Evolutionary conservation across 1,140 invertebrate genomes (phyloP), one percentile per base, ranked within the genome.

Genomic region (Lepidurus packardi): DNA sequence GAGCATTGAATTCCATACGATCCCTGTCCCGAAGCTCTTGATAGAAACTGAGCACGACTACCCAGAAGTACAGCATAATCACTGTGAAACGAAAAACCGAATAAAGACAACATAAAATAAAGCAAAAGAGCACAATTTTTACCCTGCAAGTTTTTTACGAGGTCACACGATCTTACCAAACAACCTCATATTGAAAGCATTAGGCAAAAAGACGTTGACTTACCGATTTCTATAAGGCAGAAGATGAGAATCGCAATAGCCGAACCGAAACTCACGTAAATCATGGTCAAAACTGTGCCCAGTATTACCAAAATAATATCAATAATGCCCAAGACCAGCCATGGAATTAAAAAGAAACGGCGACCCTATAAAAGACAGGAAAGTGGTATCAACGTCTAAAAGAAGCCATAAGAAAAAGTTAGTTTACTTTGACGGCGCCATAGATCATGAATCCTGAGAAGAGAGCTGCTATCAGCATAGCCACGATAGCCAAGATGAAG

Each of bases 41-140:
- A 77, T 73, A 80, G 42, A 80, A 80, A 77, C 79, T 80, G 44
- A 80, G 43, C 6, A 80, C 79, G 11, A 80, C 79, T 25, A 80
- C 24, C 79, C 79, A 80, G 73, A 80, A 80, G 76, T 80, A 77
- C 21, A 80, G 74, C 79, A 80, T 75, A 78, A 80, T 42, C 53
- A 77, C 79, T 80, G 73, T 41, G 41, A 44, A 74, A n/a, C 11
- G 25, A 73, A 78, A 78, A 43, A 41, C 16, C 6, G 13, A 65
- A 65, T n/a, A 65, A 65, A 11, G n/a, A 21, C 13, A 21, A 65
- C 6, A 65, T 1, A 65, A 65, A 65, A 65, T 21, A 16, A 16
- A 9, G 21, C 53, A 65, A 16, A 16, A 65, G n/a, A 65, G 3
- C 34, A 4, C 34, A 34, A 34, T 34, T 34, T 65, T 4, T 9